These are phyloP conservation scores for Paramisgurnus dabryanus DNA, from an alignment of 2,113 vertebrate species.

Conservation along the genomic window DNA sequence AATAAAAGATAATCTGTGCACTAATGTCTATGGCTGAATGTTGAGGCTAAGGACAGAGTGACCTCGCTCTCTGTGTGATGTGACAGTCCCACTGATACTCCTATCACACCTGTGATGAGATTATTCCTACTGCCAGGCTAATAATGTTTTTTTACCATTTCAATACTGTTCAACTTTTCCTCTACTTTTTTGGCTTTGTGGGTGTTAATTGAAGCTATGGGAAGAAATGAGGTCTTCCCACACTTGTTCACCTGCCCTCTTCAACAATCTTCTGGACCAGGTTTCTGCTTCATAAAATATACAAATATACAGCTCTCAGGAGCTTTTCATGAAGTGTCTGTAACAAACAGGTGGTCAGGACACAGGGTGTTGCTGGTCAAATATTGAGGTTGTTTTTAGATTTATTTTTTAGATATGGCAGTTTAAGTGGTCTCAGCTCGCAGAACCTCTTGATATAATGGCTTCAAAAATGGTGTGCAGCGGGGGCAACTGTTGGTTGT, in stretches of 20 bases:
- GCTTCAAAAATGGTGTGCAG: slow-evolving; percentile 1
- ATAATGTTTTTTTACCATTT: slow-evolving; percentile 6
- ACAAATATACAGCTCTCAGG: not conserved
- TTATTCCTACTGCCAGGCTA: not conserved
- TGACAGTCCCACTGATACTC: slow-evolving; percentile 14
- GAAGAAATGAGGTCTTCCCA: too few species aligned
- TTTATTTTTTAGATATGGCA: not conserved
- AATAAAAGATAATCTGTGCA: not conserved
- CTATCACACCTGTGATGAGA: slow-evolving; percentile 28
- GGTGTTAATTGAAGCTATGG: not conserved
- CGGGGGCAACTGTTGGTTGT: not conserved
- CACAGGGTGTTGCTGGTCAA: not conserved
- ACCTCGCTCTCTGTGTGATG: slow-evolving; percentile 1
- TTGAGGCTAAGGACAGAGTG: slow-evolving; percentile 4
- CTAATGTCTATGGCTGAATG: not conserved
- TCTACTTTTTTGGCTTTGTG: not conserved
- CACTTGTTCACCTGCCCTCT: not conserved
- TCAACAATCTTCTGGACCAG: not conserved
- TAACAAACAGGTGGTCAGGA: not conserved
- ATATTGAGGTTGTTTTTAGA: slow-evolving; percentile 1
- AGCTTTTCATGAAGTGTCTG: not conserved
- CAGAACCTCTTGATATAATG: not conserved
- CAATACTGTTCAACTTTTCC: not conserved
- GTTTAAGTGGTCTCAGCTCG: not conserved
- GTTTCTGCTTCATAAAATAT: slow-evolving; percentile 11